A percentile compares a stretch with the other conserved stretches of the same genome.
phyloP scores from a whole-genome alignment of 2,113 vertebrate genomes.

The Eudyptes chrysolophus region DNA sequence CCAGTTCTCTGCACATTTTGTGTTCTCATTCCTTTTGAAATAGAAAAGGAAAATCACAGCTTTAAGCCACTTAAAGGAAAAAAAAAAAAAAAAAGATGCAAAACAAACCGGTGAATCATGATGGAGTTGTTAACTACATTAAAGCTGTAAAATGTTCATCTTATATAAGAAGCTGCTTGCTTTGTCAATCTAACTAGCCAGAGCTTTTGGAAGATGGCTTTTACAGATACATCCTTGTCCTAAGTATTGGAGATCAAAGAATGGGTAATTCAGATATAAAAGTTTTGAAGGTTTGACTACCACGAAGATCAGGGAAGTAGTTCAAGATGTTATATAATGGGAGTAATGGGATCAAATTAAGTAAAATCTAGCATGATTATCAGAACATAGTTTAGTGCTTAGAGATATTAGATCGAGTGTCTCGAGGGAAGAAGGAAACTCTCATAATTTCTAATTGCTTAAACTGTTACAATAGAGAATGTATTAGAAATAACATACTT shows the following conservation, averaged over 20 bases:
- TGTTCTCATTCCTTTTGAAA: background rate
- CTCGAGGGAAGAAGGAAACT: background rate
- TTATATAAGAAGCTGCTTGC: background rate
- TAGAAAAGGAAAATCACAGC: background rate
- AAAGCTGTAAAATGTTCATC: background rate
- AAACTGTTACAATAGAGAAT: background rate
- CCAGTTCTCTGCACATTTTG: background rate
- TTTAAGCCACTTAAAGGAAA: background rate
- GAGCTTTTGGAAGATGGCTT: background rate
- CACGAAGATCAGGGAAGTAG: background rate
- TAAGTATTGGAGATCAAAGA: background rate
- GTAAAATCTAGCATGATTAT: background rate
- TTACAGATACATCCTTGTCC: background rate
- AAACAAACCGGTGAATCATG: background rate
- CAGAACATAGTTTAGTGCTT: background rate
- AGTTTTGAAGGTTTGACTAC: background rate
- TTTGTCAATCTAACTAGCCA: background rate
- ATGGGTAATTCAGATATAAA: background rate
- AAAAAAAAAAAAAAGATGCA: background rate
- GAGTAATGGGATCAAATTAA: background rate
- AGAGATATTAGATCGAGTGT: background rate
- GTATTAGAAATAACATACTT: background rate
- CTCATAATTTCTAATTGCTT: background rate
- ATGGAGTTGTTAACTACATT: background rate
- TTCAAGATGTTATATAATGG: background rate